phyloP scores from a whole-genome alignment of 2,888 invertebrate genomes.

The Ischnura elegans region DNA sequence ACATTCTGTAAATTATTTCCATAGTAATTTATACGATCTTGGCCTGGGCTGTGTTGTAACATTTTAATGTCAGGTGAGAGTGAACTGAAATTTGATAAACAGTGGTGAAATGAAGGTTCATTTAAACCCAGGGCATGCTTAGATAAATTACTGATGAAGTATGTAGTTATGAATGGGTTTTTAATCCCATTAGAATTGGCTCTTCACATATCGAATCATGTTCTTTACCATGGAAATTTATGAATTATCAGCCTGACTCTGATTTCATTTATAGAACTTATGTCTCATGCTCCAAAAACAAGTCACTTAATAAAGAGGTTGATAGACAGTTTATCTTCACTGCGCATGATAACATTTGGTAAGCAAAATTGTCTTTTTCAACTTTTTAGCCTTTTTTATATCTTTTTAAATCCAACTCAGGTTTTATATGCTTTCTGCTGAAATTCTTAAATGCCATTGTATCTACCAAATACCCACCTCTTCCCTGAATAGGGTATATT shows the following conservation, averaged over 20 bases:
- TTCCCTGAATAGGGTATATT: not conserved
- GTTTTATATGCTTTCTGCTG: not conserved
- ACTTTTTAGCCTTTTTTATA: not conserved
- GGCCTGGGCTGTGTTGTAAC: too few relatives aligned
- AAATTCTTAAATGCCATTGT: not conserved
- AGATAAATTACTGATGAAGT: too few relatives aligned
- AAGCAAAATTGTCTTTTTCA: not conserved
- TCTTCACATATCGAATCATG: too few relatives aligned
- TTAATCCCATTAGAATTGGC: too few relatives aligned
- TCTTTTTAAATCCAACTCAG: not conserved
- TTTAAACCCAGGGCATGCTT: too few relatives aligned
- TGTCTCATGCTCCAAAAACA: not conserved
- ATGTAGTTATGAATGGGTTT: too few relatives aligned
- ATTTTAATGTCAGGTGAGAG: too few relatives aligned
- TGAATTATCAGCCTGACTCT: not conserved
- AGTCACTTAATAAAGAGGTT: not conserved
- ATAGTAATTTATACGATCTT: too few relatives aligned
- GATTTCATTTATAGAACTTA: slow-evolving; percentile 17
- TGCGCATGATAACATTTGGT: not conserved
- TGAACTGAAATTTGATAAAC: too few relatives aligned
- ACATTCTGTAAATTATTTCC: too few relatives aligned
- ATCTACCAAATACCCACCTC: not conserved
- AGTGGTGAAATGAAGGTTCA: too few relatives aligned
- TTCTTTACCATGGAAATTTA: not conserved
- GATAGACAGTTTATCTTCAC: not conserved